phyloP scores from a whole-genome alignment of 2,797 vertebrate species.

The Pogonophryne albipinna region DNA sequence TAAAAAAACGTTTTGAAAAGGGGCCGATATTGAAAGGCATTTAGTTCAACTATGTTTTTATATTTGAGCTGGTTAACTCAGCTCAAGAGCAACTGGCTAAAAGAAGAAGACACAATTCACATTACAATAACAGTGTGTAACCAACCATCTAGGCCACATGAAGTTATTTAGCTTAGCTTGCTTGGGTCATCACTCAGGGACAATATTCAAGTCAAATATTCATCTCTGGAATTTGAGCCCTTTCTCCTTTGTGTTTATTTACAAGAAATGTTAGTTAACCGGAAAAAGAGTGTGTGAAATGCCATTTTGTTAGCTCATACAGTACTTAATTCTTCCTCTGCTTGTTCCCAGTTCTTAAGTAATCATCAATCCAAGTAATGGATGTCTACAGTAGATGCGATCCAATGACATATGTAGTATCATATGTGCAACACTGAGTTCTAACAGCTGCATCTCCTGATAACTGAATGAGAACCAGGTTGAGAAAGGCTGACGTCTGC shows the following conservation, averaged over 20 bases:
- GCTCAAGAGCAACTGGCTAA: neutral
- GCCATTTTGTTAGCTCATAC: neutral
- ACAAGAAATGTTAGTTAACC: neutral
- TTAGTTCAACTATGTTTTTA: conserved; percentile 25
- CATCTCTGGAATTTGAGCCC: neutral
- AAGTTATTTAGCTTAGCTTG: neutral
- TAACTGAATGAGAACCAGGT: neutral
- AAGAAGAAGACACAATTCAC: neutral
- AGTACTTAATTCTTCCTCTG: neutral
- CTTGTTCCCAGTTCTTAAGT: neutral
- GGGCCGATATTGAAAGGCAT: neutral
- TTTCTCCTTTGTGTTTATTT: neutral
- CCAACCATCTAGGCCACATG: neutral
- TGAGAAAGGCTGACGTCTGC: neutral
- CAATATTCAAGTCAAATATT: neutral
- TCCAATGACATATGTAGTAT: conserved; percentile 2
- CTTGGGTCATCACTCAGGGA: neutral
- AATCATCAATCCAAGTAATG: neutral
- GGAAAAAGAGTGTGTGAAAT: neutral
- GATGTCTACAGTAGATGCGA: conserved; percentile 16
- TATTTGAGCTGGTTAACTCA: neutral
- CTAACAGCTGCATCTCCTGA: conserved; percentile 18
- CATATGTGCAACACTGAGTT: neutral
- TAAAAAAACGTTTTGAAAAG: neutral
- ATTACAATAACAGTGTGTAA: neutral